Base-by-base conservation (phyloP, 64 coral and sea anemone genomes). In the Pocillopora damicornis region DNA sequence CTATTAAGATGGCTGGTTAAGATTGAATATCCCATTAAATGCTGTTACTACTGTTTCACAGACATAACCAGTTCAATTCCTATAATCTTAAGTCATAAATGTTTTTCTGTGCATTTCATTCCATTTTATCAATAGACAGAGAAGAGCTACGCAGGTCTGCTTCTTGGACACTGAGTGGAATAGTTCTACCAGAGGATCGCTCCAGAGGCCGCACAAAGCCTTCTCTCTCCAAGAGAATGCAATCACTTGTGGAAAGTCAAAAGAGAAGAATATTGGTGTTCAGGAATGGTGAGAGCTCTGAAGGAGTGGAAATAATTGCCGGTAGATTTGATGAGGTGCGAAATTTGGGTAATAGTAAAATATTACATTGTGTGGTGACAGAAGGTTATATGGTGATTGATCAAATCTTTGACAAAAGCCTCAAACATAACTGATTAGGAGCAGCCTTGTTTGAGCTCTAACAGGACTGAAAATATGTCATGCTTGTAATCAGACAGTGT, bases 311-410 rank as follows among this genome's bases (percentile, higher is more conserved):
- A 86, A 92, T 98, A 79, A 82, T 98, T 15, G 96, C 96, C 77
- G 93, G 90, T 13, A 89, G 96, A 75, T 98, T 98, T 95, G 93
- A 98, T 42, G 96, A 98, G 96, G 95, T 98, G 77, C 10, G 61
- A 72, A n/a, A 60, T 26, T 79, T 71, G 0, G 11, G 4, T 22
- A 23, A 20, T 10, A 11, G 20, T 5, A 23, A 6, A 30, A 4
- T 16, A 22, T 22, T 67, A 18, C 16, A 67, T 67, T n/a, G 64
- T 67, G 30, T 30, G 30, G 30, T 30, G 30, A 30, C 30, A 30
- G 30, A 30, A 30, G 30, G 30, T 30, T 30, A 30, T 30, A 30
- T 30, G 17, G 3, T 16, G 42, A 2, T 9, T 18, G 16, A 16
- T 67, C 18, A 18, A 67, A 20, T 18, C 64, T 67, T 20, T 20